Evolutionary conservation across 2,888 invertebrate species (phyloP).

Genomic region (Halictus quadricinctus): DNA sequence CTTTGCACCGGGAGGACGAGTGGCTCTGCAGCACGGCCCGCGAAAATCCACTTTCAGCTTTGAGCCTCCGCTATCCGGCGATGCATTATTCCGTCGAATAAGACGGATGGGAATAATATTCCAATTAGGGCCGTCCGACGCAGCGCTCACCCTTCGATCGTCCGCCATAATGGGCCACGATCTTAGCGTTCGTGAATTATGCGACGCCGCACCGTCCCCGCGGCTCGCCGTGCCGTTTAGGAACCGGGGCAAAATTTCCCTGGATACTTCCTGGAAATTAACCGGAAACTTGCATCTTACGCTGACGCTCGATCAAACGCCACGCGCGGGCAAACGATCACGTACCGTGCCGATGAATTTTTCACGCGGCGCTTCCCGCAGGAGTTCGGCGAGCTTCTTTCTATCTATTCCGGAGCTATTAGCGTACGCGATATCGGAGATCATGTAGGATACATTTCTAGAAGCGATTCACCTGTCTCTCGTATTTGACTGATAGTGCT

Average conservation of each 20-base stretch:
- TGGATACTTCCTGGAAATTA: not conserved
- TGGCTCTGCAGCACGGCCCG: slow-evolving; percentile 24
- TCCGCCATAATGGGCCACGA: slow-evolving; percentile 14
- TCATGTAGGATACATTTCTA: no score
- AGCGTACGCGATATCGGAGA: not conserved
- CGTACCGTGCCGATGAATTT: not conserved
- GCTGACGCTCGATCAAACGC: slow-evolving; percentile 2
- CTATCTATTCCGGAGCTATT: not conserved
- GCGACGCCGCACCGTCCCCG: slow-evolving; percentile 7
- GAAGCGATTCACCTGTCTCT: no score
- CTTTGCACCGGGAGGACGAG: slow-evolving; percentile 52
- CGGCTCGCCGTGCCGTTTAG: not conserved
- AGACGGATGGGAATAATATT: slow-evolving; percentile 47
- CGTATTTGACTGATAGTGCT: no score
- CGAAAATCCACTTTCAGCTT: slow-evolving; percentile 56
- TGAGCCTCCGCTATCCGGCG: slow-evolving; percentile 5
- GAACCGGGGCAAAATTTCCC: not conserved
- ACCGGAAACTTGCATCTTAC: not conserved
- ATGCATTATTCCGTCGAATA: slow-evolving; percentile 42
- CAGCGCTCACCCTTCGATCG: slow-evolving; percentile 18
- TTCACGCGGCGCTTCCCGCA: not conserved
- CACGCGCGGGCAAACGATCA: not conserved
- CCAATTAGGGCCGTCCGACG: slow-evolving; percentile 43
- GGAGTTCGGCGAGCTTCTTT: not conserved
- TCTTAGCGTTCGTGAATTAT: slow-evolving; percentile 36